Evolutionary conservation across 1,140 invertebrate genomes (phyloP), one percentile per base, ranked within the genome.

Genomic region (Heliconius nattereri): DNA sequence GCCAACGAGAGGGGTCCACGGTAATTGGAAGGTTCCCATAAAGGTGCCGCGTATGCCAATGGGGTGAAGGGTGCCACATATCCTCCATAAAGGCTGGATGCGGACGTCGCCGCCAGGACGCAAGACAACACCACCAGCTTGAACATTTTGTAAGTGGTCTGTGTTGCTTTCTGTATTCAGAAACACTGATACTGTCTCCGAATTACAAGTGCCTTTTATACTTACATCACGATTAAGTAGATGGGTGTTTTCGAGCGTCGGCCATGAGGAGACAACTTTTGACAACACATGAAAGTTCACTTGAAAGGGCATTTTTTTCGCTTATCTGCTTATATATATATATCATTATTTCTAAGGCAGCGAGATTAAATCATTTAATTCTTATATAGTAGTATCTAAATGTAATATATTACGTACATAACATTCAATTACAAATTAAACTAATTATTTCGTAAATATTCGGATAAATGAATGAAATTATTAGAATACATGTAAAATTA

Each of bases 111-210:
- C 54, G 79, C 76, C 73, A 81, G 76, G 26, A 95, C 82, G 88
- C 93, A 95, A 82, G 94, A 88, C 91, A 91, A 92, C 91, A 94
- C 92, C 92, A 91, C 87, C 94, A 95, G 90, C 88, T 95, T 95
- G 85, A 91, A 86, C 89, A 93, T 94, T 80, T 86, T 91, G 89
- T 83, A 84, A 89, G 87, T 91, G 92, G 92, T 94, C 92, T 92
- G 92, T 91, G 91, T 88, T 89, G 90, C 71, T 84, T 78, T 84
- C 84, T 85, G 71, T 71, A 83, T 76, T 83, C 80, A 80, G 66
- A 78, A 84, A 87, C 87, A 92, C 90, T 91, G 89, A 90, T 91
- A 82, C 83, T 75, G 71, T 78, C 74, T 66, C 54, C 75, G 71
- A 40, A 49, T 74, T 76, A 54, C 81, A 73, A 60, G 71, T 75